A percentile compares a stretch with the other conserved stretches of the same genome.
Evolutionary conservation across 1,140 invertebrate genomes (phyloP).

Genomic region (Drosophila murphyi): DNA sequence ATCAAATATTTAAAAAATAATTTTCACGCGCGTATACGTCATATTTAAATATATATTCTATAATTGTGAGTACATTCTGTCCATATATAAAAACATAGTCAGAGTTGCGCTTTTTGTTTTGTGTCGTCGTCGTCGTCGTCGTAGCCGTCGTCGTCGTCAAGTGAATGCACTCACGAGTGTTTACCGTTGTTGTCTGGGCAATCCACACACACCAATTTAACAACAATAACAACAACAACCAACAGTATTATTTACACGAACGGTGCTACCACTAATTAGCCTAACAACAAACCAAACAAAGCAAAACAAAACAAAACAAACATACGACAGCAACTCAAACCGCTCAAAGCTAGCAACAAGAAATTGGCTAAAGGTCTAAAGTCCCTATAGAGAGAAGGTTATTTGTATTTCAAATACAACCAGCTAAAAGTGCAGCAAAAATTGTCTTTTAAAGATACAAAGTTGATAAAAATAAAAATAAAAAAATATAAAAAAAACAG

Average conservation of each 20-base stretch:
- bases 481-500: constrained; percentile 1
- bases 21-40: constrained; percentile 25
- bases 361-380: constrained; percentile 25
- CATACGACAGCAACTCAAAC: not conserved
- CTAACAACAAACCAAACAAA: constrained; percentile 6
- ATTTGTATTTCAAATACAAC: constrained; percentile 20
- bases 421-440: not conserved
- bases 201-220: not conserved
- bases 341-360: constrained; percentile 30
- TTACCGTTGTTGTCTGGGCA: constrained; percentile 16
- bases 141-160: not conserved
- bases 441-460: constrained; percentile 3
- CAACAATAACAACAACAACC: constrained; percentile 6
- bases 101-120: not conserved
- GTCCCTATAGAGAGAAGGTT: constrained; percentile 10
- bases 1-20: constrained; percentile 1
- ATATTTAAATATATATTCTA: constrained; percentile 16
- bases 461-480: constrained; percentile 3
- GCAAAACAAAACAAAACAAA: no score
- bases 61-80: constrained; percentile 39
- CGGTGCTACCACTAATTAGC: constrained; percentile 7
- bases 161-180: constrained; percentile 14
- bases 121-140: no score
- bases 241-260: constrained; percentile 35
- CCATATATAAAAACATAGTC: constrained; percentile 3